Base-by-base conservation (phyloP, 2,797 vertebrate species). In the Graptemys geographica region DNA sequence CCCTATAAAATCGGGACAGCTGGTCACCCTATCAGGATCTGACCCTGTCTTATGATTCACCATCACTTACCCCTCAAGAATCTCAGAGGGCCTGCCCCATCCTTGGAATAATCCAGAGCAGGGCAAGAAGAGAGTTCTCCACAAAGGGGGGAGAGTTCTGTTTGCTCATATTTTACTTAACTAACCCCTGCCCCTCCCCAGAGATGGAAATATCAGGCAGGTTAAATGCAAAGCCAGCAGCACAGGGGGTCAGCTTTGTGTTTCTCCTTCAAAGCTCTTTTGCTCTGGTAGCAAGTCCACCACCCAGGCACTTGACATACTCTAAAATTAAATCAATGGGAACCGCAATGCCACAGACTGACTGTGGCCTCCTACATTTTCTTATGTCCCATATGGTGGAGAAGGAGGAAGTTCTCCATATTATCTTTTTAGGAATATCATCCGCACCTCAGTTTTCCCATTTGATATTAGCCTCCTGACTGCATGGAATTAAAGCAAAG, bases 221-320 rank as follows among this genome's bases (percentile, higher is more conserved):
- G n/a, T 82, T 78, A 62, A 4, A 55, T 52, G 57, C 86, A 55
- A 4, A 74, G 65, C 5, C 83, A 88, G 65, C 37, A 92, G 59
- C 16, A 44, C 31, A 57, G 47, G 31, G 31, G 49, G 10, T 9
- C 37, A 0, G 1, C 31, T 6, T 74, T 25, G 25, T 0, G 0
- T 3, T 44, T 56, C 53, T 82, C 41, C 25, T 88, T n/a, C 80
- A 3, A 0, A 72, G n/a, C 57, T 41, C 8, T 41, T 6, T 3
- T 33, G 41, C 41, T n/a, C 25, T 9, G 53, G 1, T 47, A 88
- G 47, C 28, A 84, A 33, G 57, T 18, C 59, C 81, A 57, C 25
- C 11, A 81, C 27, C 21, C 25, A 82, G 86, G 3, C 33, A 72
- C 6, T 55, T 62, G 87, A 31, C 0, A 0, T 57, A 21, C 55